These are phyloP conservation scores for Cremastobaeus sp. DNA, from an alignment of 2,888 invertebrate species.

Conservation along the genomic window DNA sequence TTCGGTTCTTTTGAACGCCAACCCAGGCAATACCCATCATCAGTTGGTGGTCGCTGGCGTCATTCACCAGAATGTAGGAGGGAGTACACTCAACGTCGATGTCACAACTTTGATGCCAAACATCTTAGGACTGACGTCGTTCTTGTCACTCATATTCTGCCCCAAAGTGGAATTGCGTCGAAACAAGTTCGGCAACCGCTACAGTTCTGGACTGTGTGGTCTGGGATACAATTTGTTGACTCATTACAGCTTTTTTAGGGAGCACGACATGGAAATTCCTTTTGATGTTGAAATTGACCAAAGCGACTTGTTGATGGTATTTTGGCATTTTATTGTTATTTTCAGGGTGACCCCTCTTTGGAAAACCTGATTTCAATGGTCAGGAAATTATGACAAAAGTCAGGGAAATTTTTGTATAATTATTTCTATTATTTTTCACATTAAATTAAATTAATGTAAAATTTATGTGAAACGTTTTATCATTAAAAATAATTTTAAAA, in stretches of 20 bases:
- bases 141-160: conserved; percentile 89
- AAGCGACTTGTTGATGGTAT: conserved; percentile 83
- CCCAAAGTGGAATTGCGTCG: conserved; percentile 88
- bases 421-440: too few relatives aligned
- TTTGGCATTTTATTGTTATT: conserved; percentile 59
- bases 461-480: too few relatives aligned
- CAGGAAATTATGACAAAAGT: too few relatives aligned
- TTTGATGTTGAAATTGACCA: conserved; percentile 87
- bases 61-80: conserved; percentile 80
- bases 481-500: too few relatives aligned
- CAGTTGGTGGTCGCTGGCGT: conserved; percentile 84
- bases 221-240: conserved; percentile 84
- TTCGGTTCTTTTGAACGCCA: conserved; percentile 88
- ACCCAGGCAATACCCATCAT: conserved; percentile 85
- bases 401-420: too few relatives aligned
- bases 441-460: too few relatives aligned
- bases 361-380: too few relatives aligned
- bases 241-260: conserved; percentile 83
- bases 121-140: conserved; percentile 88
- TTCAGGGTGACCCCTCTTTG: too few relatives aligned
- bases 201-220: conserved; percentile 88
- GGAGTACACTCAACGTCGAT: conserved; percentile 82
- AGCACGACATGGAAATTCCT: conserved; percentile 90
- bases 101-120: conserved; percentile 94
- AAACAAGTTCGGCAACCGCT: conserved; percentile 81